These are phyloP conservation scores for Drosophila saltans DNA, from an alignment of 1,140 invertebrate species.

Conservation along the genomic window DNA sequence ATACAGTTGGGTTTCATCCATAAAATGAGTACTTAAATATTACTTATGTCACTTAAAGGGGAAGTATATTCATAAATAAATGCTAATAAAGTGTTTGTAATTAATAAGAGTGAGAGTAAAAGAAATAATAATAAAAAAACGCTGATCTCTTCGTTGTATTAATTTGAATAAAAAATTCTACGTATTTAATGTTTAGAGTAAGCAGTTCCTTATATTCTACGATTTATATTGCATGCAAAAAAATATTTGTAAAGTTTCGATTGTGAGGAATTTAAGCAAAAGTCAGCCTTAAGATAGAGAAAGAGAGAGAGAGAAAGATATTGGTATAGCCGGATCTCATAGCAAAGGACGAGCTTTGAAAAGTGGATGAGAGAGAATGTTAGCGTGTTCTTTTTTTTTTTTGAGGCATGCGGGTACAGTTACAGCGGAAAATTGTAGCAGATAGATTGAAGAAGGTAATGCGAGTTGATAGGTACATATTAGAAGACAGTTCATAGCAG, in stretches of 20 bases:
- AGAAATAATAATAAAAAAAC: neutral
- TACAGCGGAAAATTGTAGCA: slow-evolving; percentile 4
- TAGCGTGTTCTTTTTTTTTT: neutral
- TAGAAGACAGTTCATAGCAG: neutral
- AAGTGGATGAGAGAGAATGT: neutral
- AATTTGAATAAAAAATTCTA: neutral
- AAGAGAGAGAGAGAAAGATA: too few species aligned
- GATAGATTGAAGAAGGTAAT: neutral
- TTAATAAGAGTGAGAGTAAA: neutral
- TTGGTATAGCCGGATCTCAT: neutral
- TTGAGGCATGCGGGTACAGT: slow-evolving; percentile 4
- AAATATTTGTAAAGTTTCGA: neutral
- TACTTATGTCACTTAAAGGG: too few species aligned
- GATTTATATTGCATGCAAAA: neutral
- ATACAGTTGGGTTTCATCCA: too few species aligned
- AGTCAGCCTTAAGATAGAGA: slow-evolving; percentile 1
- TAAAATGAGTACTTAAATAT: too few species aligned
- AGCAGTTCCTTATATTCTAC: neutral
- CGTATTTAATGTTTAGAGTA: neutral
- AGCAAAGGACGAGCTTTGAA: neutral
- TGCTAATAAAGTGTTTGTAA: too few species aligned
- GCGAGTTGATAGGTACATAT: too few species aligned
- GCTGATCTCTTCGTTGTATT: too few species aligned
- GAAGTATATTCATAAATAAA: too few species aligned
- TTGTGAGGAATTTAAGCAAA: slow-evolving; percentile 1